Base-by-base conservation (phyloP, 2,113 vertebrate species). In the Oreochromis niloticus region DNA sequence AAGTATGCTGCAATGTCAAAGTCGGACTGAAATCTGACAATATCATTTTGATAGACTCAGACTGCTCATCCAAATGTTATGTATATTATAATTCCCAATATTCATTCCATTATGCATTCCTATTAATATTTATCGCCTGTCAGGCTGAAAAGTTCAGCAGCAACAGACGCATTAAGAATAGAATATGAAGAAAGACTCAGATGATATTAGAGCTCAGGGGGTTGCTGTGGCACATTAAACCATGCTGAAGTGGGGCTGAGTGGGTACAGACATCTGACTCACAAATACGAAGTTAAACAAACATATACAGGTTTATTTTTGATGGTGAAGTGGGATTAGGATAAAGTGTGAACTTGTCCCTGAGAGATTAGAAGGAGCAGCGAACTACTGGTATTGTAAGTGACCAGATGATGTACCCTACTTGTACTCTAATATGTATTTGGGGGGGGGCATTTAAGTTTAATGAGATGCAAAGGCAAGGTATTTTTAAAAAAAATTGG, bases 101-200 rank as follows among this genome's bases (percentile, higher is more conserved):
- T 85, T 84, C 54, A 71, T 48, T 75, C 32, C 68, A 54, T 80
- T 83, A 55, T 86, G 79, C 83, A 73, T 82, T 85, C 48, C 41
- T 89, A 89, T 88, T 87, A 80, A 81, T 68, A 87, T 87, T 41
- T 88, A 89, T 85, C 36, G 30, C 39, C 71, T 87, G 85, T 88
- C 85, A 66, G 79, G 71, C 68, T 7, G 24, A 54, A 82, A 87
- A 82, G 71, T 87, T 93, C 75, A 87, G 73, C 75, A 87, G 73
- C 59, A 80, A 84, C 8, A 81, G 41, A 54, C 39, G 48, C 68
- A 68, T 66, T 73, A 27, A 19, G 61, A 91, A 83, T 89, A 12
- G 9, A 88, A 87, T 61, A 59, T 78, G 71, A 87, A 85, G 34
- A 56, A 11, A 36, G 56, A 83, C 41, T 17, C 13, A 2, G 7